Conservation (phyloP, 2,888 invertebrate species). For the Podabrus alpinus region DNA sequence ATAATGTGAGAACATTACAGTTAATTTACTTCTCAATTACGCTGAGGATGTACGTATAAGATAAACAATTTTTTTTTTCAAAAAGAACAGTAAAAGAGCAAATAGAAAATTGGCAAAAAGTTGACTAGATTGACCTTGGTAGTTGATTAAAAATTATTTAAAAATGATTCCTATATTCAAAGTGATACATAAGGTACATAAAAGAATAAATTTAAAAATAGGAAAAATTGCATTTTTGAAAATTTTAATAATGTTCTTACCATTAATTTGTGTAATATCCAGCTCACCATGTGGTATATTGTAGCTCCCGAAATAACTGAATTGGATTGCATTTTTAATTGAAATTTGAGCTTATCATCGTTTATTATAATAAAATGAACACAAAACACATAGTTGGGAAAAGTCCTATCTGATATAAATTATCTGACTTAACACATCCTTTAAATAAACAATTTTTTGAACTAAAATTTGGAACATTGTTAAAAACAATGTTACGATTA, state of each 20-base stretch:
- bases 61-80: no score
- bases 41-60: background rate
- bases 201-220: no score
- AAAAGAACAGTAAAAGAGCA: no score
- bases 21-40: background rate
- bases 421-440: no score
- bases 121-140: background rate
- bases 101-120: background rate
- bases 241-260: background rate
- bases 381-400: no score
- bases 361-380: no score
- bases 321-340: background rate
- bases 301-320: background rate
- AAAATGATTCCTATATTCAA: background rate
- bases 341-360: background rate
- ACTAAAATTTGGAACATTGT: no score
- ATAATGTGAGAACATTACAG: background rate
- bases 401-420: no score
- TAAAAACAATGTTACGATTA: no score
- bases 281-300: background rate
- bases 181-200: no score
- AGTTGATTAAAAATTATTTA: background rate
- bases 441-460: no score
- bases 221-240: no score
- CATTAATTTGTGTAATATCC: background rate